These are phyloP conservation scores for Mesocricetus auratus DNA, from an alignment of 2,113 vertebrate genomes.

Conservation along the genomic window DNA sequence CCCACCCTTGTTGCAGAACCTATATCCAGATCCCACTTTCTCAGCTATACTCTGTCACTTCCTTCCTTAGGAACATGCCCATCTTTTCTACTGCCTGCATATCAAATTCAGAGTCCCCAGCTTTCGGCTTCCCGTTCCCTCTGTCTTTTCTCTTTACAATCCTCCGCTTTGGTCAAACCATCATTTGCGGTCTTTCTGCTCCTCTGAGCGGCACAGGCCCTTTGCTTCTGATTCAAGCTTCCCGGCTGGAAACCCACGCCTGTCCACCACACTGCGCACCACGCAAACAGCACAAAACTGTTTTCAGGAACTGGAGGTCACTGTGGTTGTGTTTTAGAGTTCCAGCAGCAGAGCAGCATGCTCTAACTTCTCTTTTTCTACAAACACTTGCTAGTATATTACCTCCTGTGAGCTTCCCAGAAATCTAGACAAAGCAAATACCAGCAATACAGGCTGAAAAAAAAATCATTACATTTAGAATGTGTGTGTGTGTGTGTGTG, in stretches of 20 bases:
- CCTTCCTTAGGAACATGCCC: not conserved
- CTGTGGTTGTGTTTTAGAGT: not conserved
- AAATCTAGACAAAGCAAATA: not conserved
- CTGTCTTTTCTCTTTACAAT: not conserved
- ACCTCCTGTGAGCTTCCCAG: not conserved
- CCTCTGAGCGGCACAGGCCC: not conserved
- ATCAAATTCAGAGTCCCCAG: not conserved
- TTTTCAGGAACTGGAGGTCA: constrained; percentile 56
- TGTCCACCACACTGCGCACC: not conserved
- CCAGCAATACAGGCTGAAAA: not conserved
- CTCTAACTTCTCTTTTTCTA: not conserved
- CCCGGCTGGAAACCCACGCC: not conserved
- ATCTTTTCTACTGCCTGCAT: not conserved
- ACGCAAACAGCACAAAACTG: constrained; percentile 2
- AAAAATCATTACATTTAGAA: not conserved
- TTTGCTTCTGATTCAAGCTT: constrained; percentile 26
- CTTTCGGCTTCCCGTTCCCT: not conserved
- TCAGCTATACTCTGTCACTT: not conserved
- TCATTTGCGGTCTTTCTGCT: not conserved
- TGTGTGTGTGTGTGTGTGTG: not conserved
- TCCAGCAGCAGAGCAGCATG: not conserved
- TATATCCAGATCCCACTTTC: not conserved
- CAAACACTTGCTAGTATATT: not conserved
- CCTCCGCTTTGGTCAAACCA: not conserved
- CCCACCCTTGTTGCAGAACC: not conserved